phyloP scores from a whole-genome alignment of 2,888 invertebrate species.

The Carterocephalus palaemon region DNA sequence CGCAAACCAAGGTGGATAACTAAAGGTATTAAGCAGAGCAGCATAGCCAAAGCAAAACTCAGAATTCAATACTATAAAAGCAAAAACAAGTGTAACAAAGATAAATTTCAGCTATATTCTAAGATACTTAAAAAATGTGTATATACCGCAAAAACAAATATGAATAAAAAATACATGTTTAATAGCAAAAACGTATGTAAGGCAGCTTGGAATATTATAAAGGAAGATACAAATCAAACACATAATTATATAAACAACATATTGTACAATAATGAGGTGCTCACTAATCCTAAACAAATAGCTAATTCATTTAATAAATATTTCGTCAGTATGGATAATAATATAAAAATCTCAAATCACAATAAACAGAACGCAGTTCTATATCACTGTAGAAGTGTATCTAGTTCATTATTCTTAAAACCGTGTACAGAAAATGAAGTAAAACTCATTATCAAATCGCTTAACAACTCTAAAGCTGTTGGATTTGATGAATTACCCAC shows the following conservation, averaged over 20 bases:
- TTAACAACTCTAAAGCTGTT: too few relatives aligned
- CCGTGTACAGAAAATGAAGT: not conserved
- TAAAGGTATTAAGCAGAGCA: not conserved
- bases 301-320: not conserved
- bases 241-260: not conserved
- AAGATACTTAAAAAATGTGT: slow-evolving; percentile 1
- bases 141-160: not conserved
- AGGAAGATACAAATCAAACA: not conserved
- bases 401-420: not conserved
- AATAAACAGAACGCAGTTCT: not conserved
- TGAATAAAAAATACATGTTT: not conserved
- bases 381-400: not conserved
- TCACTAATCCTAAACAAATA: not conserved
- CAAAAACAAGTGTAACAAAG: not conserved
- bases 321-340: not conserved
- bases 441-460: not conserved
- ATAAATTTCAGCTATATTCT: not conserved
- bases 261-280: not conserved
- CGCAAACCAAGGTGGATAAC: not conserved
- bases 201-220: not conserved
- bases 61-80: not conserved
- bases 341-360: too few relatives aligned
- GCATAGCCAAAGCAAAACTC: not conserved
- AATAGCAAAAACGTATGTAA: not conserved
- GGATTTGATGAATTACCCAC: slow-evolving; percentile 7